These are phyloP conservation scores for Cacoxenus indagator DNA, from an alignment of 2,888 invertebrate genomes.

Conservation along the genomic window DNA sequence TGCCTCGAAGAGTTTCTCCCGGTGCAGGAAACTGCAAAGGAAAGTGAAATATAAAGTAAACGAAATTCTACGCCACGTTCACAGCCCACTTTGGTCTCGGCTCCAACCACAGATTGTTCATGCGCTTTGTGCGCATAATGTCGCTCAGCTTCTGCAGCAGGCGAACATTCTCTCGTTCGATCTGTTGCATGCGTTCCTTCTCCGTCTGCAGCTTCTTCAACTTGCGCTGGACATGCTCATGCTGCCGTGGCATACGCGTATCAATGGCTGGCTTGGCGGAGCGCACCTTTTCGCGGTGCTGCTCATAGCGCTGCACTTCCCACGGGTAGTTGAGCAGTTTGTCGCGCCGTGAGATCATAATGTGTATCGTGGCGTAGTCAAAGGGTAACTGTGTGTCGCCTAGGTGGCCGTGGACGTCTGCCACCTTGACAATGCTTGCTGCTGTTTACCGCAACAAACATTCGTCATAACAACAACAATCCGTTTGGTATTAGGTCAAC, in stretches of 20 bases:
- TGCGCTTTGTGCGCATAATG: constrained; percentile 78
- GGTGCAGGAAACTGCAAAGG: constrained; percentile 61
- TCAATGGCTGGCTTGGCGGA: constrained; percentile 80
- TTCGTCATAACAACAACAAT: constrained; percentile 17
- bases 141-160: constrained; percentile 77
- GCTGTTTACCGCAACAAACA: constrained; percentile 52
- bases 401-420: not conserved
- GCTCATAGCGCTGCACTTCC: constrained; percentile 78
- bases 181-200: constrained; percentile 76
- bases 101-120: constrained; percentile 78
- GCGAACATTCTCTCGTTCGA: constrained; percentile 79
- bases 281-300: constrained; percentile 79
- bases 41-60: too few species aligned
- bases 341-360: constrained; percentile 80
- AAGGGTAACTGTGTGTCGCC: not conserved
- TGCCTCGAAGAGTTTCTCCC: constrained; percentile 65
- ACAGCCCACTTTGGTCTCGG: constrained; percentile 74
- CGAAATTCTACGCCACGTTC: too few species aligned
- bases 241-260: constrained; percentile 75
- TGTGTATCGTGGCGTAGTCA: not conserved
- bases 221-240: constrained; percentile 79
- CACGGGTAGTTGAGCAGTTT: constrained; percentile 80
- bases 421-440: constrained; percentile 27
- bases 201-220: constrained; percentile 80
- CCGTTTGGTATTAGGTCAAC: not conserved